Evolutionary conservation across 2,888 invertebrate species (phyloP).

Genomic region (Zhuqinia jingwanae): DNA sequence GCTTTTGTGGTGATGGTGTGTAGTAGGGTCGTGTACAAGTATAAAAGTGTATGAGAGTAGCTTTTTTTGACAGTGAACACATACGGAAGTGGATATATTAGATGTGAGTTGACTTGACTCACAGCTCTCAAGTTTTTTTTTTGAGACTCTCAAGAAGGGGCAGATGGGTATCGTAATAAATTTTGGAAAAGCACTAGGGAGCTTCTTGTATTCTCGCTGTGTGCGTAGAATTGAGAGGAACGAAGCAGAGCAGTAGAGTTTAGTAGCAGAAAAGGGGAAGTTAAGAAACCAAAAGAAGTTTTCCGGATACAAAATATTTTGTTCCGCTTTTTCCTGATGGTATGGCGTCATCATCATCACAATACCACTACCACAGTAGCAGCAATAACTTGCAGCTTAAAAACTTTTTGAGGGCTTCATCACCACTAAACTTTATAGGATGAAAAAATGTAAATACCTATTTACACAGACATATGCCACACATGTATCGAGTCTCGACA

Average conservation of each 20-base stretch:
- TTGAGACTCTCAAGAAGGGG: slow-evolving; percentile 70
- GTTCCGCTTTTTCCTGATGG: slow-evolving; percentile 64
- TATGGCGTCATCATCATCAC: slow-evolving; percentile 29
- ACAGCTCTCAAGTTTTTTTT: too few relatives aligned
- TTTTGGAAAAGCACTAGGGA: slow-evolving; percentile 67
- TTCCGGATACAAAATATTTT: slow-evolving; percentile 73
- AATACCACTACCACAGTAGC: slow-evolving; percentile 36
- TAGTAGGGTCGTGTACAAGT: not conserved
- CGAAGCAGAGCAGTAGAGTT: not conserved
- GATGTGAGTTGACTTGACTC: slow-evolving; percentile 49
- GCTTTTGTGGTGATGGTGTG: too few relatives aligned
- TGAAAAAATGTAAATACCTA: not conserved
- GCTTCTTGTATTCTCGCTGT: slow-evolving; percentile 33
- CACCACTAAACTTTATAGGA: slow-evolving; percentile 41
- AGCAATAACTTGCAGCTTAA: slow-evolving; percentile 59
- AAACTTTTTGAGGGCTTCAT: slow-evolving; percentile 63
- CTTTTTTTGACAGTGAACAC: slow-evolving; percentile 54
- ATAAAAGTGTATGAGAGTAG: not conserved
- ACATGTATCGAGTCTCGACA: not conserved
- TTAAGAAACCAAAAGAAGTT: slow-evolving; percentile 72
- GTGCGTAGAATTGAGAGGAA: slow-evolving; percentile 39
- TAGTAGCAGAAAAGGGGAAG: slow-evolving; percentile 47
- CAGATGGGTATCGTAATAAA: slow-evolving; percentile 73
- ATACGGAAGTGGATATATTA: slow-evolving; percentile 64
- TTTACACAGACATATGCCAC: too few relatives aligned